Percentiles rank a stretch among this genome's conserved stretches.
Evolutionary conservation across 2,888 invertebrate species (phyloP).

Genomic region (Thecophora atra): DNA sequence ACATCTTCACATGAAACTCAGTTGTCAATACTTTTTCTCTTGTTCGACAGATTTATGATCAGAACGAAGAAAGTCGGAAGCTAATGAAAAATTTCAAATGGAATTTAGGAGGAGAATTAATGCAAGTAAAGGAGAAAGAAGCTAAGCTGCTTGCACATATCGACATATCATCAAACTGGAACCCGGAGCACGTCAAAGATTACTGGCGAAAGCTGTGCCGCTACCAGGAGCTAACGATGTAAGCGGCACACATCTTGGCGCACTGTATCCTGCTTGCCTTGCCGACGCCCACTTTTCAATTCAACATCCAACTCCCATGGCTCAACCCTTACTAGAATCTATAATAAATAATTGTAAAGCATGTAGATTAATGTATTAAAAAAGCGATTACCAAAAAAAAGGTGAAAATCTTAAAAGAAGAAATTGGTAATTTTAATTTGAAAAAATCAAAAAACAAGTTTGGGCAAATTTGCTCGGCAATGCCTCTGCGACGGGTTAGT

Average conservation of each 20-base stretch:
- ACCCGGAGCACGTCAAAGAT: constrained; percentile 39
- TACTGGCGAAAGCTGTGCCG: constrained; percentile 39
- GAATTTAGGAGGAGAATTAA: constrained; percentile 43
- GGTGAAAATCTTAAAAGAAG: not conserved
- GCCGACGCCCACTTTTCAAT: constrained; percentile 42
- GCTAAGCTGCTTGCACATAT: constrained; percentile 37
- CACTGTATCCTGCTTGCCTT: constrained; percentile 51
- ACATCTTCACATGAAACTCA: no score
- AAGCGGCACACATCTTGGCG: constrained; percentile 42
- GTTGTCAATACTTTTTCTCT: not conserved
- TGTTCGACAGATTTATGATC: constrained; percentile 42
- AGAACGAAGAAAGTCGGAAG: constrained; percentile 39
- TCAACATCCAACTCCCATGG: constrained; percentile 8
- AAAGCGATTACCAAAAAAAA: not conserved
- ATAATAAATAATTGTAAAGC: not conserved
- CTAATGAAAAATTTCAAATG: constrained; percentile 41
- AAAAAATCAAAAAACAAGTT: constrained; percentile 57
- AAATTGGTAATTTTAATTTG: not conserved
- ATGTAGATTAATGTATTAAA: constrained; percentile 19
- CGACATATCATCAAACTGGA: constrained; percentile 25
- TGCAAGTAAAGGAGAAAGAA: constrained; percentile 35
- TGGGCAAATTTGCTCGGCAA: constrained; percentile 69
- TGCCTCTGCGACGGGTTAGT: constrained; percentile 74
- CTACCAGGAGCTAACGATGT: constrained; percentile 40
- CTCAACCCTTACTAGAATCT: no score